Evolutionary conservation across 2,113 vertebrate genomes (phyloP).

Genomic region (Phasianus colchicus): DNA sequence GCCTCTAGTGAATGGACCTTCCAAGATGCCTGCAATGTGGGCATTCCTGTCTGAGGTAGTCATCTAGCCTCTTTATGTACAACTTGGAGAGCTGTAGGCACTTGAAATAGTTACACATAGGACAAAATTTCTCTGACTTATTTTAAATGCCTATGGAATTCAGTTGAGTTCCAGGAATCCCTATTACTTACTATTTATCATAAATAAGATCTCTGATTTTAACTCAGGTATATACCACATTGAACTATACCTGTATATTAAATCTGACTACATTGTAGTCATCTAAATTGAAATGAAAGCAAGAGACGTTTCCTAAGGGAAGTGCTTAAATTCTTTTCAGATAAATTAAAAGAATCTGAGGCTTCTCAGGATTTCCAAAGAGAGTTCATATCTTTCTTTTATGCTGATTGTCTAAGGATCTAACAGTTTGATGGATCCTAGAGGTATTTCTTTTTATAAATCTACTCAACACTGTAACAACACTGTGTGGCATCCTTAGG

Average conservation of each 20-base stretch:
- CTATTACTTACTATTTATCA: not conserved
- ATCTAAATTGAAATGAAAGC: not conserved
- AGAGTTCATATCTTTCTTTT: not conserved
- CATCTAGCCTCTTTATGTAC: not conserved
- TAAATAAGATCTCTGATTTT: not conserved
- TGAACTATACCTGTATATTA: too few relatives aligned
- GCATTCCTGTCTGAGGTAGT: not conserved
- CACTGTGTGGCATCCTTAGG: not conserved
- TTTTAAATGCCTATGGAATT: not conserved
- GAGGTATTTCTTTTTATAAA: not conserved
- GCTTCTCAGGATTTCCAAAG: not conserved
- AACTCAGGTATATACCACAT: not conserved
- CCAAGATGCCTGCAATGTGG: not conserved
- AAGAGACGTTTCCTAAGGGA: not conserved
- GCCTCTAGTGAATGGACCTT: not conserved
- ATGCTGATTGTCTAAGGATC: not conserved
- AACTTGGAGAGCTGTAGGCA: not conserved
- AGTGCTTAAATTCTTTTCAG: not conserved
- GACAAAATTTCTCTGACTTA: not conserved
- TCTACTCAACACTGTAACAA: not conserved
- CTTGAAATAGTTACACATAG: not conserved
- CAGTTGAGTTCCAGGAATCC: not conserved
- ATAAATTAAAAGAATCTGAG: not conserved
- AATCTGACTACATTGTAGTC: not conserved
- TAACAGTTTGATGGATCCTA: not conserved